Percentiles rank a stretch among this genome's conserved stretches.
Evolutionary conservation across 2,113 vertebrate species (phyloP).

Genomic region (Indicator indicator): DNA sequence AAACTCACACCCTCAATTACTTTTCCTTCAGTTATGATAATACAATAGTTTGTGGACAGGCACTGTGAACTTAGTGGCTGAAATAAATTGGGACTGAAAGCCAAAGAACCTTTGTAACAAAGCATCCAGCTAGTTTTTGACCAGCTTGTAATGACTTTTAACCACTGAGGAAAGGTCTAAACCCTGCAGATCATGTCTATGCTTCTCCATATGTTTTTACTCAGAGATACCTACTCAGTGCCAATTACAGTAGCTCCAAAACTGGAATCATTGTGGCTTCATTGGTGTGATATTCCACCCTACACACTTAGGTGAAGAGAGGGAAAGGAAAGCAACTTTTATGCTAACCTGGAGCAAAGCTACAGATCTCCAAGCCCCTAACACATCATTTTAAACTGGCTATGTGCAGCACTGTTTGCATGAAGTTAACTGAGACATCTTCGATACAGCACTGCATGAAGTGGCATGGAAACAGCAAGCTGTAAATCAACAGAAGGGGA

Average conservation of each 20-base stretch:
- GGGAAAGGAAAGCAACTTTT: neutral
- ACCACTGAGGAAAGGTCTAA: neutral
- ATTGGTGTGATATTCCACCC: neutral
- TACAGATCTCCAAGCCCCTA: neutral
- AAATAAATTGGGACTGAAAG: neutral
- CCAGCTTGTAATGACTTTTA: neutral
- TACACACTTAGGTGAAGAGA: neutral
- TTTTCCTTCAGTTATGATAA: neutral
- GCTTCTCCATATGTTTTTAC: neutral
- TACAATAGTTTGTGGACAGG: neutral
- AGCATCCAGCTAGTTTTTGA: neutral
- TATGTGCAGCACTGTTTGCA: accelerated
- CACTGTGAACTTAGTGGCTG: neutral
- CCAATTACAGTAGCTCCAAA: neutral
- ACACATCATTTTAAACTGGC: neutral
- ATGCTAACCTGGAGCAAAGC: neutral
- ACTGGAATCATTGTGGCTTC: neutral
- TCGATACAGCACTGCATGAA: accelerated
- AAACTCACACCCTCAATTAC: neutral
- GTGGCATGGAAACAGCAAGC: neutral
- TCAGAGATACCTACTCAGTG: neutral
- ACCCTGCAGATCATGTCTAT: neutral
- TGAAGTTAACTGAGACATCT: neutral
- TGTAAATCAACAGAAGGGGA: neutral
- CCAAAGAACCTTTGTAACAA: neutral